Evolutionary conservation across 1,140 invertebrate species (phyloP).

Genomic region (Caenorhabditis inopinata): DNA sequence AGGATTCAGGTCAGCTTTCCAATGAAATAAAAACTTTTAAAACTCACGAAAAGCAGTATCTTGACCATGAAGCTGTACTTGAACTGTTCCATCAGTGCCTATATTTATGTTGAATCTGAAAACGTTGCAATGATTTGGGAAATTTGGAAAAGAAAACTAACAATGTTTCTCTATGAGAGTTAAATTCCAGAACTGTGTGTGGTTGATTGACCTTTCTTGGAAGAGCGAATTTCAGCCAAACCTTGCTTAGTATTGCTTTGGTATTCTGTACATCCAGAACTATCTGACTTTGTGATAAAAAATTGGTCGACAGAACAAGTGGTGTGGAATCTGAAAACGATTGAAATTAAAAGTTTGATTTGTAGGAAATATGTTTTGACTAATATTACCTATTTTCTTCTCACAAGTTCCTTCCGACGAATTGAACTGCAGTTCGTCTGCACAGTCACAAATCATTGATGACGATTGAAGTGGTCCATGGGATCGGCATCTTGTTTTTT

Average conservation of each 20-base stretch:
- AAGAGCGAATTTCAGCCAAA: conserved; percentile 35
- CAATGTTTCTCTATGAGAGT: conserved; percentile 41
- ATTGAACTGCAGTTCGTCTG: conserved; percentile 24
- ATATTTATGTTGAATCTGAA: conserved; percentile 10
- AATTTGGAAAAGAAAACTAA: too few relatives aligned
- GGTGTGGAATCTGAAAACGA: background rate
- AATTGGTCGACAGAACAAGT: conserved; percentile 21
- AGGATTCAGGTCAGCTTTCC: too few relatives aligned
- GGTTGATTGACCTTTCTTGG: background rate
- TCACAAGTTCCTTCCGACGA: conserved; percentile 16
- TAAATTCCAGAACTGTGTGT: conserved; percentile 28
- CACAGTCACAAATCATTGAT: conserved; percentile 32
- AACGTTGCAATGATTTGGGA: too few relatives aligned
- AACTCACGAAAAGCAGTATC: background rate
- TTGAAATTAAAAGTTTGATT: too few relatives aligned
- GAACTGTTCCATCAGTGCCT: background rate
- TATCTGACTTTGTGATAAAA: conserved; percentile 4
- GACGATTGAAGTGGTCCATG: background rate
- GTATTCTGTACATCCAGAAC: conserved; percentile 32
- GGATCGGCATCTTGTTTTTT: conserved; percentile 9
- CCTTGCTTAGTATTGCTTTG: conserved; percentile 32
- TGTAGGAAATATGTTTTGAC: too few relatives aligned
- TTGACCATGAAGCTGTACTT: background rate
- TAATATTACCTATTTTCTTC: background rate
- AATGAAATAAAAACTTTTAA: too few relatives aligned